Evolutionary conservation across 2,888 invertebrate genomes (phyloP).

Genomic region (Drosophila demipolita): DNA sequence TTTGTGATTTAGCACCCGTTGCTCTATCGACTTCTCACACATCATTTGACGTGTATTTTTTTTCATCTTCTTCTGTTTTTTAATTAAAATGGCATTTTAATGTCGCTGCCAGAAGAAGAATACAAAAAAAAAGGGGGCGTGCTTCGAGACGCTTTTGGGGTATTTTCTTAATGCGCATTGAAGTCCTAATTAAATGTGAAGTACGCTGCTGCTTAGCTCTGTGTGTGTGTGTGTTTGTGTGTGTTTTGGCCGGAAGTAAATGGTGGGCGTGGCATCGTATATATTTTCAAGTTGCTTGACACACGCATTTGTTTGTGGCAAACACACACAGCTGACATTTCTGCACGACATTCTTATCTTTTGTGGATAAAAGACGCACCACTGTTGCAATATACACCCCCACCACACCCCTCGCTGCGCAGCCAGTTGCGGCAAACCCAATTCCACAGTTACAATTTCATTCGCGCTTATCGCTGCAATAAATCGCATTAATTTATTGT

Average conservation of each 20-base stretch:
- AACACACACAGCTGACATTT: constrained; percentile 37
- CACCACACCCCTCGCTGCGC: too few species aligned
- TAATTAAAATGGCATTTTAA: constrained; percentile 77
- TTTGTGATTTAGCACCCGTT: constrained; percentile 71
- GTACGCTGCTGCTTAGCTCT: constrained; percentile 62
- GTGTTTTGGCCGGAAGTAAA: background rate
- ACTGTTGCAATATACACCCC: constrained; percentile 6
- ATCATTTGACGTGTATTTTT: constrained; percentile 63
- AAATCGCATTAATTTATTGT: constrained; percentile 84
- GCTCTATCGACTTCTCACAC: constrained; percentile 80
- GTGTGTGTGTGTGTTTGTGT: background rate
- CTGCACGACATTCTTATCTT: constrained; percentile 69
- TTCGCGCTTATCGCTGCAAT: constrained; percentile 82
- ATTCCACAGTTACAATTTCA: constrained; percentile 34
- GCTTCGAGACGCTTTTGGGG: constrained; percentile 59
- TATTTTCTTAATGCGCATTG: constrained; percentile 75
- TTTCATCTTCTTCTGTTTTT: constrained; percentile 24
- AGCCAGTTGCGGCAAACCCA: constrained; percentile 3
- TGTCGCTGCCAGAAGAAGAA: constrained; percentile 26
- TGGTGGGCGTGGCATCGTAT: constrained; percentile 52
- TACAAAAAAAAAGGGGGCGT: constrained; percentile 48
- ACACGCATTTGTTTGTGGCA: background rate
- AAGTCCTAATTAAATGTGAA: constrained; percentile 74
- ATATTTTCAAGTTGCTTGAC: constrained; percentile 52
- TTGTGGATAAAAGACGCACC: constrained; percentile 53